Evolutionary conservation across 2,888 invertebrate genomes (phyloP), one percentile per base, ranked within the genome.

Genomic region (Phlogophora meticulosa): DNA sequence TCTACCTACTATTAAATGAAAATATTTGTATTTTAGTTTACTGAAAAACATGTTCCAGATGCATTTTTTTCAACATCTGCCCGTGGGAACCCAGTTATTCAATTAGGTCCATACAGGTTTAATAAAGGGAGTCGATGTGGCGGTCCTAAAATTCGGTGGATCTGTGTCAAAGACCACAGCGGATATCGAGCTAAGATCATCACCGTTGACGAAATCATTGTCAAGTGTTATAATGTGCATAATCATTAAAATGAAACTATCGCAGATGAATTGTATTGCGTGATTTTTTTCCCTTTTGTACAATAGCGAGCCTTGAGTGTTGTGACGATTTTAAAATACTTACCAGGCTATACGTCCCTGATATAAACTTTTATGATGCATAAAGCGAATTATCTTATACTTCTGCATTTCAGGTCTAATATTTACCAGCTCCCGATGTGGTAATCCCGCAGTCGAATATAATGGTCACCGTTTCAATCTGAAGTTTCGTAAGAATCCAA

Each of bases 71-170:
- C 78, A 1, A 56, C 60, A 10, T 90, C 91, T 4, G n/a, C 43
- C 2, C 76, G 66, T 20, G 89, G 89, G 4, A 86, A 87, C 15
- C 85, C 84, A 7, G 84, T 87, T 4, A 83, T 90, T 20, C 74
- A 83, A 62, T 51, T 89, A 17, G 90, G 88, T 9, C 24, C 36
- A 0, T 82, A 89, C 59, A 83, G 87, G 51, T 90, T 85, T 60
- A 85, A 85, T 48, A 88, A 81, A 51, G 81, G 79, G 60, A 64
- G 70, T 17, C 69, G 77, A 13, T 76, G 75, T 49, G 76, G 38
- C 1, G 88, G 88, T 1, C 60, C 67, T 2, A 80, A 73, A 13
- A 68, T 58, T 0, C 65, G 85, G 1, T 90, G 89, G 88, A 70
- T 81, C 28, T 72, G 72, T 13, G 43, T 80, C 67, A 82, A 82